These are phyloP conservation scores for Ursus arctos DNA, from an alignment of 2,113 vertebrate genomes.

Conservation along the genomic window DNA sequence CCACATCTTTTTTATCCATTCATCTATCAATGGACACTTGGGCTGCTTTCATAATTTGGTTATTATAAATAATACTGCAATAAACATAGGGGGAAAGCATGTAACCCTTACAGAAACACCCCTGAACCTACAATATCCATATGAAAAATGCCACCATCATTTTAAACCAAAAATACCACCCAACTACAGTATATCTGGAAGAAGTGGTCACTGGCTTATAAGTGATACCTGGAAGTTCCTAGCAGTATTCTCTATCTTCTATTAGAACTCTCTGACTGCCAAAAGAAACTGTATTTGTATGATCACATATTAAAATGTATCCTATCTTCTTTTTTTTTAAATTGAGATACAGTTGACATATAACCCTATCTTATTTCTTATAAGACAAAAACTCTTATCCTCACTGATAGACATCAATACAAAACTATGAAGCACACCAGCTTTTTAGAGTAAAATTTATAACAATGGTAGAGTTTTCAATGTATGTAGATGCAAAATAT, in stretches of 20 bases:
- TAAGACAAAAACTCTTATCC: not conserved
- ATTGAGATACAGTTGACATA: not conserved
- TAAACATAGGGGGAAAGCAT: not conserved
- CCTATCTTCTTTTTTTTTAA: not conserved
- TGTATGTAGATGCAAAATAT: not conserved
- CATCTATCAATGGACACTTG: not conserved
- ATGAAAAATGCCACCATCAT: not conserved
- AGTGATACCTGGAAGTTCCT: not conserved
- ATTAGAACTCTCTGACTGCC: not conserved
- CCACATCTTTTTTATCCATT: not conserved
- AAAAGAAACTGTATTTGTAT: not conserved
- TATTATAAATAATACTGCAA: not conserved
- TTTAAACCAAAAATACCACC: conserved; percentile 4
- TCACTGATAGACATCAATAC: not conserved
- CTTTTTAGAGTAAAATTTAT: not conserved
- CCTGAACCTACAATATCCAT: not conserved
- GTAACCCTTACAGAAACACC: conserved; percentile 7
- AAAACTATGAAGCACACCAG: not conserved
- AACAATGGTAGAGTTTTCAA: not conserved
- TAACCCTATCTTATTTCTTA: not conserved
- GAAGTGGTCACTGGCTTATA: not conserved
- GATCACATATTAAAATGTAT: not conserved
- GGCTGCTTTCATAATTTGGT: not conserved
- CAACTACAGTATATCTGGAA: not conserved
- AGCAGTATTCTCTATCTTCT: not conserved